These are phyloP conservation scores for Spermophilus dauricus DNA, from an alignment of 2,113 vertebrate genomes.

Conservation along the genomic window DNA sequence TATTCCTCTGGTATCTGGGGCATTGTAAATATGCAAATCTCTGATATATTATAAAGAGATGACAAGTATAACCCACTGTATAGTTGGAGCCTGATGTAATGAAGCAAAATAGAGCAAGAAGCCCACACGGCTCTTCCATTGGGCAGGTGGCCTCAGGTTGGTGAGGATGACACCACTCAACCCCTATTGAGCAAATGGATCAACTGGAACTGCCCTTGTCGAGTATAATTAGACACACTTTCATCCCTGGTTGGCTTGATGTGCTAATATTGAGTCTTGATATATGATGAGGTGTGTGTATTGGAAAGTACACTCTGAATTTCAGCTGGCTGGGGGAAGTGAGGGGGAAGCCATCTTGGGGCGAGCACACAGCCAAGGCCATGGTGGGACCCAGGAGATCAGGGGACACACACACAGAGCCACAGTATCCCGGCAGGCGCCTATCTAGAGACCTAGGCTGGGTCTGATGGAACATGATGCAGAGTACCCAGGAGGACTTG, in stretches of 20 bases:
- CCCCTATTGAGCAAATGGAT: background rate
- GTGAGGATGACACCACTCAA: background rate
- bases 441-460: too few relatives aligned
- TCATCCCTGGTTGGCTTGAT: background rate
- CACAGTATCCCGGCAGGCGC: too few relatives aligned
- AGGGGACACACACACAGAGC: too few relatives aligned
- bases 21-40: background rate
- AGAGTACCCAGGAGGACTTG: too few relatives aligned
- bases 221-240: background rate
- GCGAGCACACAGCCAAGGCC: too few relatives aligned
- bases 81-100: background rate
- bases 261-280: background rate
- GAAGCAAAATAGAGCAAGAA: background rate
- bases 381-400: too few relatives aligned
- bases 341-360: too few relatives aligned
- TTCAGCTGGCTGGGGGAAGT: too few relatives aligned
- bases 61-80: background rate
- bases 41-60: background rate
- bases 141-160: background rate
- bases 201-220: background rate
- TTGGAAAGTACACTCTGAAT: background rate
- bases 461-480: too few relatives aligned
- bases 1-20: background rate
- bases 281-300: background rate
- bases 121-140: background rate